Evolutionary conservation across 2,888 invertebrate species (phyloP), one percentile per base, ranked within the genome.

Genomic region (Drosophila algonquin): DNA sequence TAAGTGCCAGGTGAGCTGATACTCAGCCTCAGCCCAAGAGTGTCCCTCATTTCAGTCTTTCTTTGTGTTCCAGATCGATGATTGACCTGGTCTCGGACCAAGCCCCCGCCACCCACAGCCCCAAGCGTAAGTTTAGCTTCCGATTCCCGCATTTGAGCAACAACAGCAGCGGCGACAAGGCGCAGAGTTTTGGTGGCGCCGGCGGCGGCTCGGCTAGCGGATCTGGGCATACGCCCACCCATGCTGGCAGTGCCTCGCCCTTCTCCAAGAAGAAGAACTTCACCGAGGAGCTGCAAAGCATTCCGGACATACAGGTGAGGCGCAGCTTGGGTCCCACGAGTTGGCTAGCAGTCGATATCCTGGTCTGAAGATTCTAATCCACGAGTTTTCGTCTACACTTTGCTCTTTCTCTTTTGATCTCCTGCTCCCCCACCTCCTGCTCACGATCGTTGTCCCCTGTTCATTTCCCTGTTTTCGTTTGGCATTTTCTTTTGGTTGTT

Each of bases 221-320:
- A 12, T 63, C 75, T 3, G 77, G 75, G 1, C 80, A 80, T 2
- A 78, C 79, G 30, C 78, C 84, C 44, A 79, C 78, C 4, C 89
- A 90, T 67, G 40, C n/a, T 6, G 93, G 93, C 60, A 92, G 92
- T 57, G 91, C 93, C 63, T 89, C 90, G 44, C 85, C 90, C 1
- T 89, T 90, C 74, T 85, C 90, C 30, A 92, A 92, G 69, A 91
- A 96, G 80, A 94, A 97, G 77, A 98, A 97, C 89, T 98, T 98
- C 91, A 96, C 97, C 48, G 97, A 98, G 87, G 98, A 98, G 93
- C 95, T 97, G 16, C 95, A 96, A 81, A 94, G 94, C 89, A 96
- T 97, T 77, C 96, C 96, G 12, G 97, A 98, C 91, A 95, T 98
- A 89, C 97, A 98, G 95, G 98, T 97, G 93, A 90, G 91, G 14